Percentiles rank a stretch among this genome's conserved stretches.
Evolutionary conservation across 2,888 invertebrate species (phyloP).

Genomic region (Steinernema hermaphroditum): DNA sequence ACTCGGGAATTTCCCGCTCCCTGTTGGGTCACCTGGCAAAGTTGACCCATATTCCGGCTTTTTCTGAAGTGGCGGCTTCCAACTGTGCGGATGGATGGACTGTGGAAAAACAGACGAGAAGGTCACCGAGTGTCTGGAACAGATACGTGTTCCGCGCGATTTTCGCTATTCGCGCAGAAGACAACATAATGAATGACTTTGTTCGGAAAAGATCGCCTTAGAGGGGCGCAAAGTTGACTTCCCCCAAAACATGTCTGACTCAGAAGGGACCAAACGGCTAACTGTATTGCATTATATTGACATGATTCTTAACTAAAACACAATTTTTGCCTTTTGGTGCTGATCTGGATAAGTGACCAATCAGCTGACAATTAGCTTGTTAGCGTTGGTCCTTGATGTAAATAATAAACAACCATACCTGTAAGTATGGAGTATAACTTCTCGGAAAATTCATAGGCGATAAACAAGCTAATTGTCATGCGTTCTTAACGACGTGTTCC

Average conservation of each 20-base stretch:
- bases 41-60: constrained; percentile 17
- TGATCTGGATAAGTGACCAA: not conserved
- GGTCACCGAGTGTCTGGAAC: constrained; percentile 22
- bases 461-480: too few relatives aligned
- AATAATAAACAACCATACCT: not conserved
- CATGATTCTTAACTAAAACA: too few relatives aligned
- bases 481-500: too few relatives aligned
- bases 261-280: too few relatives aligned
- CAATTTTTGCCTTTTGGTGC: not conserved
- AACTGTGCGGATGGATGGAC: not conserved
- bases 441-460: too few relatives aligned
- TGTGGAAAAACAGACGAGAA: constrained; percentile 7
- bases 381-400: too few relatives aligned
- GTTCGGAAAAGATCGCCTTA: not conserved
- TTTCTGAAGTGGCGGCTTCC: not conserved
- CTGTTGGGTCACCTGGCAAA: constrained; percentile 7
- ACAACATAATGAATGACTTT: not conserved
- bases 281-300: too few relatives aligned
- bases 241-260: not conserved
- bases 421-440: too few relatives aligned
- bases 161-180: constrained; percentile 4
- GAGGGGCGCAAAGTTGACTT: not conserved
- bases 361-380: not conserved
- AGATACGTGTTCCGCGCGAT: constrained; percentile 2
- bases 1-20: not conserved